A percentile compares a stretch with the other conserved stretches of the same genome.
These are phyloP conservation scores for Salticus scenicus DNA, from an alignment of 2,888 invertebrate genomes.

Conservation along the genomic window DNA sequence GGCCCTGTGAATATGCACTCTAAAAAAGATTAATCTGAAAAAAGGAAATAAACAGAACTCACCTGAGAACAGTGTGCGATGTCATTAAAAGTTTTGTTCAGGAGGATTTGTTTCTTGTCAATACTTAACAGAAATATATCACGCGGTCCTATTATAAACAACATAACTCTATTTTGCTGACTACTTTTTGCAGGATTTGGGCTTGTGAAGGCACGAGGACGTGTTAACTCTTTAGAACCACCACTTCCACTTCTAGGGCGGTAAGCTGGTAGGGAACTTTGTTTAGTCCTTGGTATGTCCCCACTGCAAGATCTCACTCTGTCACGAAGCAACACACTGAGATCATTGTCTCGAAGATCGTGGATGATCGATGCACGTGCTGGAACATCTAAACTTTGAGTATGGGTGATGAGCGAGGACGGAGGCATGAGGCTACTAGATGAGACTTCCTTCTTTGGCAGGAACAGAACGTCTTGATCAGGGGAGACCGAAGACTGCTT, in stretches of 20 bases:
- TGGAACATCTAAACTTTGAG: constrained; percentile 68
- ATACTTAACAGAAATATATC: constrained; percentile 94
- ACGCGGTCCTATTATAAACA: constrained; percentile 89
- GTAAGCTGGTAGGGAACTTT: constrained; percentile 64
- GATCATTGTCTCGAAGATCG: constrained; percentile 56
- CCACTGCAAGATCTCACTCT: constrained; percentile 67
- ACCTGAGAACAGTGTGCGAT: constrained; percentile 90
- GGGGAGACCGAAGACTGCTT: constrained; percentile 63
- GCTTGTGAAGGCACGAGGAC: constrained; percentile 59
- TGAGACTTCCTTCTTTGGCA: constrained; percentile 34
- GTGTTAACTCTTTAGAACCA: constrained; percentile 38
- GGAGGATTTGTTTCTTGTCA: constrained; percentile 90
- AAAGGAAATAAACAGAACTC: too few species aligned
- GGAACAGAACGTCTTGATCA: constrained; percentile 67
- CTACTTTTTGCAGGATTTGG: constrained; percentile 27
- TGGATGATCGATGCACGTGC: constrained; percentile 46
- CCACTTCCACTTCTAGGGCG: constrained; percentile 54
- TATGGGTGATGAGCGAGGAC: constrained; percentile 65
- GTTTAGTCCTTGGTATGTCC: constrained; percentile 65
- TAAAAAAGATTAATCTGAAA: too few species aligned
- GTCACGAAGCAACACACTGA: constrained; percentile 28
- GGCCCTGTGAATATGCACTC: too few species aligned
- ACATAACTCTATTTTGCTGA: constrained; percentile 92
- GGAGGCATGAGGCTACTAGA: constrained; percentile 43
- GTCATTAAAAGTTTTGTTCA: constrained; percentile 91